phyloP scores from a whole-genome alignment of 2,888 invertebrate species.

The Diplazon laetatorius region DNA sequence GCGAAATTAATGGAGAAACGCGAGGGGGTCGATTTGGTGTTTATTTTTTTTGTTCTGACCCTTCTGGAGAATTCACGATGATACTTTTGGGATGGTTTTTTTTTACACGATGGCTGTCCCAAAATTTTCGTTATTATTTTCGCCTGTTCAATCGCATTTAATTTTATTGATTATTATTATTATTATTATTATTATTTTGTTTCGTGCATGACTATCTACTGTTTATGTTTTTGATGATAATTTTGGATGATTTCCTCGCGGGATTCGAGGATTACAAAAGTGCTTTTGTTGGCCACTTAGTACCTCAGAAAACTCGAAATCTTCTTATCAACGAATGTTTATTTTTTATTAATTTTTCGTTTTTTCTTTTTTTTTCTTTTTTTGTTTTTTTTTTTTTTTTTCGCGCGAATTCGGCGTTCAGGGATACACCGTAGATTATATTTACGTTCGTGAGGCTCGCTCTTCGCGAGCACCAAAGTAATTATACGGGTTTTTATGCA shows the following conservation, averaged over 20 bases:
- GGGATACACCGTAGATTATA: constrained; percentile 37
- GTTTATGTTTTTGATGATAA: background rate
- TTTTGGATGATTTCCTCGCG: constrained; percentile 33
- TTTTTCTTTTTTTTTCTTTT: too few relatives aligned
- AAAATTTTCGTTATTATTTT: too few relatives aligned
- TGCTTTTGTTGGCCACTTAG: background rate
- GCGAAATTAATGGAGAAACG: background rate
- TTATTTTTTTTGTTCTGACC: background rate
- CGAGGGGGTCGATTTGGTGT: background rate
- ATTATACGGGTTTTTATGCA: constrained; percentile 22
- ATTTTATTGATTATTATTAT: constrained; percentile 1
- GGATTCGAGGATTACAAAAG: constrained; percentile 47
- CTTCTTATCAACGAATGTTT: constrained; percentile 2
- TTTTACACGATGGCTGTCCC: too few relatives aligned
- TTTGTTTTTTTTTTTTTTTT: background rate
- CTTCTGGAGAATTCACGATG: too few relatives aligned
- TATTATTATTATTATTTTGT: constrained; percentile 4
- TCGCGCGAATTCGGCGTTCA: constrained; percentile 28
- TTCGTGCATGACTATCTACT: background rate
- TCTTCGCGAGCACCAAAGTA: constrained; percentile 33
- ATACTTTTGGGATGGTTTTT: too few relatives aligned
- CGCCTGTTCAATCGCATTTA: constrained; percentile 2
- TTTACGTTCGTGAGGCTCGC: constrained; percentile 18
- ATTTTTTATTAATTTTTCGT: constrained; percentile 3
- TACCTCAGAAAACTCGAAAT: constrained; percentile 1